Evolutionary conservation across 2,113 vertebrate species (phyloP), one percentile per base, ranked within the genome.

Genomic region (Pseudorasbora parva): DNA sequence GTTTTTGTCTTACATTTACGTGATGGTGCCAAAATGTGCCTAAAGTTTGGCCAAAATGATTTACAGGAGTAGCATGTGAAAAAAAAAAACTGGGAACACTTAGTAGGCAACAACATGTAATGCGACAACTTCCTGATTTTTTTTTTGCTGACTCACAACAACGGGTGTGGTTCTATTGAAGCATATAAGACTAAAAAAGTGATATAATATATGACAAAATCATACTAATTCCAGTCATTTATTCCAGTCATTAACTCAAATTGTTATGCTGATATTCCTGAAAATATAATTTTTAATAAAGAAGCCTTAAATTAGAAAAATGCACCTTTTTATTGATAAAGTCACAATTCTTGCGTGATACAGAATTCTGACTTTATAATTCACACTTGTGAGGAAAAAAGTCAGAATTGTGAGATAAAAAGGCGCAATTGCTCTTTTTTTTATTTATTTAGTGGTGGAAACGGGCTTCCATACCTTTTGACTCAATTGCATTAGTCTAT

Each of bases 101-200:
- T 64, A 45, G 51, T 21, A 57, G 19, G 57, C 47, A 59, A 45
- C 11, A 49, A 45, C 8, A 8, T 66, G 49, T 69, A 56, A 78
- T 83, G 27, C 66, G 27, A 77, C 45, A 49, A 86, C 84, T 88
- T 88, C 83, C 84, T 87, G 86, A 62, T 68, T 84, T 68, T 85
- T 37, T 33, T 72, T 87, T 33, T n/a, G 84, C 84, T 45, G 68
- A 87, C 73, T 86, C 86, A 87, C 64, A 87, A 27, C 17, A 30
- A 14, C 21, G 19, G 17, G 60, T 2, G 83, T 56, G 72, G 77
- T 49, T 37, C 47, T 49, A 15, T 15, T 15, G 14, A 49, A 49
- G 47, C 47, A 15, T 12, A 47, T 1, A 47, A 62, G 25, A 62
- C 25, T 14, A 62, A 25, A 12, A 14, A 6, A 25, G 0, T 27